Evolutionary conservation across 2,113 vertebrate species (phyloP).

Genomic region (Mustelus asterias): DNA sequence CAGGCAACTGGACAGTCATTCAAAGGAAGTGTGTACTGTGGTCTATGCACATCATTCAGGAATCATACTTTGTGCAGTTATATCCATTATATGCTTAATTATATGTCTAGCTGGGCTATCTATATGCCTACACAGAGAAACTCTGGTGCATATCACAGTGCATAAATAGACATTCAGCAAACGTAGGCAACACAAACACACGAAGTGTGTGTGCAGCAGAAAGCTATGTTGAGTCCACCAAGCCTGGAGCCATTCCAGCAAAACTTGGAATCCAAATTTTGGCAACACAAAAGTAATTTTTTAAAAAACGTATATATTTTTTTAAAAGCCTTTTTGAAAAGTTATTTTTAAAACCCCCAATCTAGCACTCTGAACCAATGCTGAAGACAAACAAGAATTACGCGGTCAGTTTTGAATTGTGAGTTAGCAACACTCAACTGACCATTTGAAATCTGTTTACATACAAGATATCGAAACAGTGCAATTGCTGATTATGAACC

Average conservation of each 20-base stretch:
- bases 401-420: not conserved
- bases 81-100: not conserved
- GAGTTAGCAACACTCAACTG: not conserved
- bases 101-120: not conserved
- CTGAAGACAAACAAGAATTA: not conserved
- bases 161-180: not conserved
- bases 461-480: not conserved
- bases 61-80: not conserved
- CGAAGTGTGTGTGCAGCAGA: not conserved
- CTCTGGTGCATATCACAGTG: not conserved
- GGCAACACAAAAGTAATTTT: not conserved
- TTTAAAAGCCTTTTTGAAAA: not conserved
- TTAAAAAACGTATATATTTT: not conserved
- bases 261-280: not conserved
- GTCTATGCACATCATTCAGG: not conserved
- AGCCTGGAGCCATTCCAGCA: slow-evolving; percentile 18
- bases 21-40: not conserved
- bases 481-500: not conserved
- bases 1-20: not conserved
- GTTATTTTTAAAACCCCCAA: not conserved
- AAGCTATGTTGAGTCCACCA: not conserved
- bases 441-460: not conserved
- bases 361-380: not conserved
- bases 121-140: not conserved
- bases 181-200: not conserved